phyloP scores from a whole-genome alignment of 1,140 invertebrate species.

The Probaryconus sp. region DNA sequence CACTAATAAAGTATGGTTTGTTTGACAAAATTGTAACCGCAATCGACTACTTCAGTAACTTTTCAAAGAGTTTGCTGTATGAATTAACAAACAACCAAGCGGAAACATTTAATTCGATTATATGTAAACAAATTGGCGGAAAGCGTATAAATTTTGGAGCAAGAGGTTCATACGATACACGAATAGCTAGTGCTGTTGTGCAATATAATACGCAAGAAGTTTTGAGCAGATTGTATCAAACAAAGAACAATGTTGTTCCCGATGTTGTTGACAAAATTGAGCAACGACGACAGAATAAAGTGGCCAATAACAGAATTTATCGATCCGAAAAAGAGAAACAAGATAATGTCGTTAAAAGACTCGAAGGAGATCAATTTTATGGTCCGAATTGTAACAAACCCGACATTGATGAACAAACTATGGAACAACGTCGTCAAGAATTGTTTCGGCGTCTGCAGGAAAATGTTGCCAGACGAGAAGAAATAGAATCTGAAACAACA shows the following conservation, averaged over 20 bases:
- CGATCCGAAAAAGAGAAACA: neutral
- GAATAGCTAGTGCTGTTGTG: conserved; percentile 62
- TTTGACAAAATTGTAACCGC: conserved; percentile 33
- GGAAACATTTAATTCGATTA: conserved; percentile 70
- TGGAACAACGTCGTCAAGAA: neutral
- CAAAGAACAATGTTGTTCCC: conserved; percentile 12
- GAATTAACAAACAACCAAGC: conserved; percentile 72
- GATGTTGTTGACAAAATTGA: conserved; percentile 17
- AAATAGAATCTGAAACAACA: conserved; percentile 60
- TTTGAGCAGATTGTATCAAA: conserved; percentile 11
- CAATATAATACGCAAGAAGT: conserved; percentile 60
- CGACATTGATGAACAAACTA: conserved; percentile 17
- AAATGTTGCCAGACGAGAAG: conserved; percentile 8
- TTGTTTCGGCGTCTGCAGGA: conserved; percentile 1
- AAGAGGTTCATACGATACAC: conserved; percentile 59
- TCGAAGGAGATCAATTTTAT: conserved; percentile 49
- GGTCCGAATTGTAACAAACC: conserved; percentile 44
- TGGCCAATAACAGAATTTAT: conserved; percentile 8
- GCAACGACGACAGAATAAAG: conserved; percentile 23
- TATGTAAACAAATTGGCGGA: conserved; percentile 68
- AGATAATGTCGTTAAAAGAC: neutral
- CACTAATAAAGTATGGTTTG: conserved; percentile 37
- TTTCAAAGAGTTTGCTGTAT: conserved; percentile 63
- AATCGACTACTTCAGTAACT: conserved; percentile 24
- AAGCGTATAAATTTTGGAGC: conserved; percentile 69